A percentile compares a stretch with the other conserved stretches of the same genome.
These are phyloP conservation scores for Chelon auratus DNA, from an alignment of 2,797 vertebrate genomes.

Conservation along the genomic window DNA sequence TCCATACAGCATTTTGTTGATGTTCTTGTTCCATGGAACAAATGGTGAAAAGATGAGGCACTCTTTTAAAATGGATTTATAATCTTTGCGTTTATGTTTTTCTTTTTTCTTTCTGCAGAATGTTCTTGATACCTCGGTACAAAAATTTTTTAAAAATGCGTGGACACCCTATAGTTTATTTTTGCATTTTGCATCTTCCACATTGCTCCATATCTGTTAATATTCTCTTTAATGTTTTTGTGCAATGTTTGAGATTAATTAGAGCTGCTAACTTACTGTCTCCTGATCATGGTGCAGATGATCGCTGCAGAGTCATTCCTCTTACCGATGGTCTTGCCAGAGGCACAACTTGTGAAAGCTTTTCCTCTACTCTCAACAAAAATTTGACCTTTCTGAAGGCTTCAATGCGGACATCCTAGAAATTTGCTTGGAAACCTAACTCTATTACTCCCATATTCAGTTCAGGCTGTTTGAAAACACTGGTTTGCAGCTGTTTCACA, in stretches of 20 bases:
- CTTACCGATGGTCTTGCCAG: neutral
- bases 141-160: neutral
- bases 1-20: neutral
- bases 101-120: too few relatives aligned
- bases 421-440: neutral
- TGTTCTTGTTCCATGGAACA: too few relatives aligned
- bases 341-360: neutral
- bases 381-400: neutral
- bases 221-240: neutral
- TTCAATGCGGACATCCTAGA: neutral
- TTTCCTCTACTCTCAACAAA: slow-evolving; percentile 1
- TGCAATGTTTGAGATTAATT: slow-evolving; percentile 20
- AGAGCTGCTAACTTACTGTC: slow-evolving; percentile 1
- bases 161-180: too few relatives aligned
- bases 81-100: too few relatives aligned
- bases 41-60: too few relatives aligned
- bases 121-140: too few relatives aligned
- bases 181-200: too few relatives aligned
- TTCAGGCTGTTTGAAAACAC: too few relatives aligned
- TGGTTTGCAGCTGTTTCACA: slow-evolving; percentile 15
- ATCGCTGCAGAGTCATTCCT: slow-evolving; percentile 17
- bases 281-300: slow-evolving; percentile 19
- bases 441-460: neutral
- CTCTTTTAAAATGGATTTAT: too few relatives aligned
- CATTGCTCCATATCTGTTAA: too few relatives aligned